Conservation (phyloP, 2,797 vertebrate genomes). For the Heliangelus exortis region DNA sequence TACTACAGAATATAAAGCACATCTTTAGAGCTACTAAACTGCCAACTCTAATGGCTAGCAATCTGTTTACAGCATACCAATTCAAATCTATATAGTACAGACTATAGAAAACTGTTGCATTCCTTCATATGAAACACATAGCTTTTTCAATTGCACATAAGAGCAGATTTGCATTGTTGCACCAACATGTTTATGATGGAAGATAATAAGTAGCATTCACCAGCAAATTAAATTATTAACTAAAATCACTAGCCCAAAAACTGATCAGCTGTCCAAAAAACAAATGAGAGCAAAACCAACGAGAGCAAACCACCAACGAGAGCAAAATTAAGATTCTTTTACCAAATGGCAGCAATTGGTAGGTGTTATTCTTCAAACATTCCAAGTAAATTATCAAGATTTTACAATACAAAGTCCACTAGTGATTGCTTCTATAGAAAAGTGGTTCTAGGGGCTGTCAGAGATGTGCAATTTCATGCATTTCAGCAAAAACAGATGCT, state of each 20-base stretch:
- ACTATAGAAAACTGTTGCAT: neutral
- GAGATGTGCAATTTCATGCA: neutral
- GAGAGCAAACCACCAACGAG: neutral
- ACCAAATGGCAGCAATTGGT: neutral
- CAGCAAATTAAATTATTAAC: neutral
- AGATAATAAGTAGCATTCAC: neutral
- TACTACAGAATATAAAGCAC: neutral
- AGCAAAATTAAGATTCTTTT: neutral
- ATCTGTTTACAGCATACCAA: neutral
- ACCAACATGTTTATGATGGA: neutral
- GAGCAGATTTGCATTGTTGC: neutral
- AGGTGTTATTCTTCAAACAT: neutral
- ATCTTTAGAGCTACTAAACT: neutral
- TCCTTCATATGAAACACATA: neutral
- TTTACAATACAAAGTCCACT: neutral
- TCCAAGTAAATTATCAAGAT: neutral
- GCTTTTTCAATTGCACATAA: neutral
- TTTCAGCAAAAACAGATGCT: neutral
- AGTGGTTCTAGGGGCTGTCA: neutral
- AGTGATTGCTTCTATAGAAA: neutral
- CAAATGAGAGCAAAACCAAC: neutral
- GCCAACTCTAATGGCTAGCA: neutral
- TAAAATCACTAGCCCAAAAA: neutral
- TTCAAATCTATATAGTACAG: neutral
- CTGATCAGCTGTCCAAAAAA: neutral